These are phyloP conservation scores for Hofmannophila pseudospretella DNA, from an alignment of 2,888 invertebrate species.

Conservation along the genomic window DNA sequence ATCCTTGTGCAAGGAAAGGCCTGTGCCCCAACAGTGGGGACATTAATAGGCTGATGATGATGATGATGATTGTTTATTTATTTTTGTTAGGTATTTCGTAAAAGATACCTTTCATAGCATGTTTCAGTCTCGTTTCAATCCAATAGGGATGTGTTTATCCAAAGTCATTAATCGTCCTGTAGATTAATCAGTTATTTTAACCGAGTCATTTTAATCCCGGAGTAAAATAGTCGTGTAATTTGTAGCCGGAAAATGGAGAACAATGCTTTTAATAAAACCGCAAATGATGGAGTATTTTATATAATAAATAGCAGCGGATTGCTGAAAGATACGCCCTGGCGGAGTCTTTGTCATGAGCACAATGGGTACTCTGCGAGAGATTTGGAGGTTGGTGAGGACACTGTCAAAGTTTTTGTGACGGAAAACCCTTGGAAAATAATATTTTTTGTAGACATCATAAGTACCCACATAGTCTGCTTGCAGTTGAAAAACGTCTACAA, in stretches of 20 bases:
- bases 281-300: conserved; percentile 40
- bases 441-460: too few relatives aligned
- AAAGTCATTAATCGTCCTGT: conserved; percentile 4
- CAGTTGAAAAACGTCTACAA: too few relatives aligned
- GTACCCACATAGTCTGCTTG: too few relatives aligned
- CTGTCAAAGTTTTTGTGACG: conserved; percentile 36
- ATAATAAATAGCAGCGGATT: conserved; percentile 41
- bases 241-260: conserved; percentile 21
- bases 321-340: conserved; percentile 37
- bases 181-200: conserved; percentile 18
- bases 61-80: too few relatives aligned
- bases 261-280: conserved; percentile 30
- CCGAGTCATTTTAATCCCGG: conserved; percentile 17
- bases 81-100: too few relatives aligned
- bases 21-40: too few relatives aligned
- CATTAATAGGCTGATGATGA: too few relatives aligned
- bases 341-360: conserved; percentile 44
- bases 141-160: too few relatives aligned
- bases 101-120: too few relatives aligned
- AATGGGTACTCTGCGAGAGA: conserved; percentile 45
- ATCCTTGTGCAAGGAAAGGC: too few relatives aligned
- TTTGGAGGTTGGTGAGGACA: conserved; percentile 30
- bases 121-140: too few relatives aligned
- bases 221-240: conserved; percentile 25
- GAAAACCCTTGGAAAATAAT: conserved; percentile 10